Conservation (phyloP, 2,113 vertebrate genomes). For the Pitta sordida region DNA sequence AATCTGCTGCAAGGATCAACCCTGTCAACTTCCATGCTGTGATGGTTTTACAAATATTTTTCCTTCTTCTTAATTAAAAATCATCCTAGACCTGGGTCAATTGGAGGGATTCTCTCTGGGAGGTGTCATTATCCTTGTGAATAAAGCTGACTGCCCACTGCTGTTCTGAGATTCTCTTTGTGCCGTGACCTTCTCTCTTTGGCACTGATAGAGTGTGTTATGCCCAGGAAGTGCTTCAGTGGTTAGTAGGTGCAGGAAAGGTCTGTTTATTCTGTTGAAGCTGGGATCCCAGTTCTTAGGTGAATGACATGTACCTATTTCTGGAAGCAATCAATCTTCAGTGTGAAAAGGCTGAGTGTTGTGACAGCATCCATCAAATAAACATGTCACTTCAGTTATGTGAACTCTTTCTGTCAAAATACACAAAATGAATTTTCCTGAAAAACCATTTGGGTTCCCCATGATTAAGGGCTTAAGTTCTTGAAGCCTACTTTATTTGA, state of each 20-base stretch:
- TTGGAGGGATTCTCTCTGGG: background rate
- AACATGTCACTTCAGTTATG: slow-evolving; percentile 5
- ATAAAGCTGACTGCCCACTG: background rate
- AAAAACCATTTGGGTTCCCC: slow-evolving; percentile 22
- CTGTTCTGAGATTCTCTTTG: background rate
- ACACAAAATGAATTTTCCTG: slow-evolving; percentile 49
- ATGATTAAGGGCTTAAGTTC: slow-evolving; percentile 19
- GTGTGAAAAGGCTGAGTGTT: slow-evolving; percentile 30
- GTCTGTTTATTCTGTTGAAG: slow-evolving; percentile 24
- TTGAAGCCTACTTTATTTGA: background rate
- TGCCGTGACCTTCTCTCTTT: background rate
- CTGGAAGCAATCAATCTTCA: slow-evolving; percentile 49
- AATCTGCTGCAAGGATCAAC: background rate
- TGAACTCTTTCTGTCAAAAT: slow-evolving; percentile 35
- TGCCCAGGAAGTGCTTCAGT: background rate
- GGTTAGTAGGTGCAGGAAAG: background rate
- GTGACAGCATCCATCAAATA: slow-evolving; percentile 48
- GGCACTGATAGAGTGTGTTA: background rate
- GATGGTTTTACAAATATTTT: background rate
- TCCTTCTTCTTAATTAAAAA: background rate
- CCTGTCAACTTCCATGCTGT: background rate
- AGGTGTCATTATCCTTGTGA: background rate
- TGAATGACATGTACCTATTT: slow-evolving; percentile 52
- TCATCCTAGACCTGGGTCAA: background rate
- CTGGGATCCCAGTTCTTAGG: background rate